Percentiles rank a stretch among this genome's conserved stretches.
Conservation (phyloP, 1,140 invertebrate genomes). For the Propsilocerus akamusi region DNA sequence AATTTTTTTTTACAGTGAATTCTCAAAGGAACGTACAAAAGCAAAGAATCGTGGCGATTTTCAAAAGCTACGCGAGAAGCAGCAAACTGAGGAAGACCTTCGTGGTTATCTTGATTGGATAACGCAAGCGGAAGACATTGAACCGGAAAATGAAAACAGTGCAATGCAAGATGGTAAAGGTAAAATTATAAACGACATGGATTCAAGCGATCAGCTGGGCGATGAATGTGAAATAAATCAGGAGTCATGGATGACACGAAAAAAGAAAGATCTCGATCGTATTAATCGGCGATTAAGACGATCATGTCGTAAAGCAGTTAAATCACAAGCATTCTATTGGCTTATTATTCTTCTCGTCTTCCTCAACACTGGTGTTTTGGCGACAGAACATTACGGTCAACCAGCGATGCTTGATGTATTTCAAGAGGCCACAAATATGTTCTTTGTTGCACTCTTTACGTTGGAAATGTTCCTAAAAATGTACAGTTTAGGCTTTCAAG, state of each 20-base stretch:
- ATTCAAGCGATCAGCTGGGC: constrained; percentile 69
- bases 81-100: constrained; percentile 96
- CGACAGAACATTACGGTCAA: constrained; percentile 95
- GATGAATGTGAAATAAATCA: constrained; percentile 53
- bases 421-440: constrained; percentile 92
- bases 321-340: constrained; percentile 99
- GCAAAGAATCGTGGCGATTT: constrained; percentile 97
- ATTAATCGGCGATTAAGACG: constrained; percentile 81
- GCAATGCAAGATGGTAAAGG: constrained; percentile 43
- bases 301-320: constrained; percentile 83
- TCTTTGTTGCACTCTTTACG: constrained; percentile 95
- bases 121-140: constrained; percentile 95
- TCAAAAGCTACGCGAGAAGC: constrained; percentile 94
- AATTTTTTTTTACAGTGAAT: constrained; percentile 61
- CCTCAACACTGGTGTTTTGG: constrained; percentile 83
- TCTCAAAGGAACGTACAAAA: constrained; percentile 99
- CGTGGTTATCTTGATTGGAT: constrained; percentile 99
- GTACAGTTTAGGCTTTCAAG: constrained; percentile 96
- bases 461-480: constrained; percentile 99
- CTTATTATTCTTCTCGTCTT: constrained; percentile 90
- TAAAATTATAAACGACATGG: constrained; percentile 57
- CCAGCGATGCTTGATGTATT: constrained; percentile 87
- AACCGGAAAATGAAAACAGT: constrained; percentile 77
- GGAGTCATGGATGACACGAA: constrained; percentile 61
- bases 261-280: constrained; percentile 68